Evolutionary conservation across 1,140 invertebrate species (phyloP), one percentile per base, ranked within the genome.

Genomic region (Rhyzopertha dominica): DNA sequence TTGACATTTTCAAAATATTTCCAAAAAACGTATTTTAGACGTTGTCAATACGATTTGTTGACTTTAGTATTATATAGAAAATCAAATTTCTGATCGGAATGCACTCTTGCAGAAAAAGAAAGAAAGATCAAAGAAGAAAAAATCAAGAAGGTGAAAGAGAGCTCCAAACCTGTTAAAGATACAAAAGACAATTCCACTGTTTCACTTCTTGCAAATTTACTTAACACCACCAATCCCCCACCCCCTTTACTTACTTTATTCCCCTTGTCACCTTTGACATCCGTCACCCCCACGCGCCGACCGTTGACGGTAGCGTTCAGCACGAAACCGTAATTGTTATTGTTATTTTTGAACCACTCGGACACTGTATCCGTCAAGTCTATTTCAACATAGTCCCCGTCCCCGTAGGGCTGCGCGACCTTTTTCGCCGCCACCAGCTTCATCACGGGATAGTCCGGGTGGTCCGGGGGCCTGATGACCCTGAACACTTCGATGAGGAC

Each of bases 351-450:
- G 62, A 85, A 81, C 82, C 86, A 89, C 24, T 85, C 79, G 26
- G 75, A 73, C 2, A 90, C 78, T 63, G 86, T 77, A n/a, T 76
- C 74, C n/a, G 80, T 81, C 0, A 90, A 70, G 53, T 90, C 84
- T 8, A 90, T 69, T 43, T 78, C 78, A 7, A 87, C 61, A 85
- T 85, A 89, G 32, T 74, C 74, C 0, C 84, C 85, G 7, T 63
- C 56, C 3, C 74, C 66, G 16, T 49, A 47, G 50, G 59, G 57
- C 19, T 63, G 63, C 3, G 43, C 35, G 5, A 60, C 44, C 37
- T 59, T 59, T 20, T 45, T 53, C 16, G 49, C 44, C 2, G 47
- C 45, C 10, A 62, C 50, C 43, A 45, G 53, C 3, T 49, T 34
- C 5, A 61, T 30, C 3, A 25, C 51, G 10, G 56, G 53, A 3